Evolutionary conservation across 2,797 vertebrate genomes (phyloP), one percentile per base, ranked within the genome.

Genomic region (Tenualosa thibaudeaui): DNA sequence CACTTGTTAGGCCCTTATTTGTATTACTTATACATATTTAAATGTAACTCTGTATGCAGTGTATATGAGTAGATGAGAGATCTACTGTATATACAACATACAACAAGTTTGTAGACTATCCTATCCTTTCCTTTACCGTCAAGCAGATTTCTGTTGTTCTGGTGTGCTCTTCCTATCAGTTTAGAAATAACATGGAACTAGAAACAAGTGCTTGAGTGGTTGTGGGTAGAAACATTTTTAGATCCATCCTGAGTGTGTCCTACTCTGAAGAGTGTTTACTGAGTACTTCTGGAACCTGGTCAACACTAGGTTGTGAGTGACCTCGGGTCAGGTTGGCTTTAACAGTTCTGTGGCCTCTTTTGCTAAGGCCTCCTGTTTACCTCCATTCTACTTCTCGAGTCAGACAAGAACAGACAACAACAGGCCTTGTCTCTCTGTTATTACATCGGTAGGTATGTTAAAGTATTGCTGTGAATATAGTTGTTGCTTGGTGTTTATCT

Each of bases 401-500:
- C 71, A 78, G 71, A 78, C 71, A 78, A 78, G 71, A 40, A 5
- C 71, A 78, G 37, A 78, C 37, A 78, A 78, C 26, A 78, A 78
- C 71, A 78, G 71, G 71, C 71, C 71, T 78, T 46, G 71, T 6
- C 17, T 78, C 71, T 22, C 71, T 43, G 40, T 43, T 22, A 19
- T 78, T 78, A n/a, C 40, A 46, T 40, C 71, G 22, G 19, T 19
- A 78, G 65, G 37, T 19, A 78, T 46, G 71, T 9, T 19, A 78
- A 46, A 19, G 71, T 17, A 46, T 78, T 46, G 40, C 71, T 78
- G 71, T 78, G 40, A 78, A 78, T 78, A 40, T 43, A 46, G 40
- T 78, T 78, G 71, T 78, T 78, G 40, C 71, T 78, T 19, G 40
- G 71, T 78, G 71, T 78, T 78, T 78, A 78, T 78, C 71, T 78